A percentile compares a stretch with the other conserved stretches of the same genome.
phyloP scores from a whole-genome alignment of 2,888 invertebrate species.

The Dorcus parallelipipedus region DNA sequence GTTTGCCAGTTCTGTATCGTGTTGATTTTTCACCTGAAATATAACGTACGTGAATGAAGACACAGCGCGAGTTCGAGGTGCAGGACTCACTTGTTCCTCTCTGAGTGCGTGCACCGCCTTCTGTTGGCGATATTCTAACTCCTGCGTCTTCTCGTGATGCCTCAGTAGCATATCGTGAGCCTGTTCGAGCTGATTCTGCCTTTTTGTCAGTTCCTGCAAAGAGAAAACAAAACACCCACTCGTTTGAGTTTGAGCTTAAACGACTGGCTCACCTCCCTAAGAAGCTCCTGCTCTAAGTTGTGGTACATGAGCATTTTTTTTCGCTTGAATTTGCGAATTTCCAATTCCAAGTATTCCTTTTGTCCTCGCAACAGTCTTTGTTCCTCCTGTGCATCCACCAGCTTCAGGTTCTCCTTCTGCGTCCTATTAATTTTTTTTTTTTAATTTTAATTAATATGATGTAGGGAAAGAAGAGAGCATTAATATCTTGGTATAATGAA shows the following conservation, averaged over 20 bases:
- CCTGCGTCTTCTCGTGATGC: slow-evolving; percentile 96
- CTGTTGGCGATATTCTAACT: slow-evolving; percentile 93
- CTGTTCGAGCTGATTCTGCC: slow-evolving; percentile 92
- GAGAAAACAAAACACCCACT: slow-evolving; percentile 5
- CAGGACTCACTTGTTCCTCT: slow-evolving; percentile 68
- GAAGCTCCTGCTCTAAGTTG: slow-evolving; percentile 84
- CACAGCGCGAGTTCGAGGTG: neutral
- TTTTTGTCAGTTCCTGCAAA: slow-evolving; percentile 84
- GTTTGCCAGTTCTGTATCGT: slow-evolving; percentile 91
- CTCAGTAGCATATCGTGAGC: slow-evolving; percentile 91
- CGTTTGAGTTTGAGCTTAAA: neutral
- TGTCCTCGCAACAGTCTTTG: slow-evolving; percentile 83
- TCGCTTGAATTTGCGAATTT: slow-evolving; percentile 88
- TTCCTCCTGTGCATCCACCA: slow-evolving; percentile 88
- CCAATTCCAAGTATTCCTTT: slow-evolving; percentile 86
- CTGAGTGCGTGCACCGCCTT: slow-evolving; percentile 89
- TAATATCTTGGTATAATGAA: too few species aligned
- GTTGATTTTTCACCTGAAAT: slow-evolving; percentile 69
- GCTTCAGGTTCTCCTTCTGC: slow-evolving; percentile 88
- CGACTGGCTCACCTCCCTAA: slow-evolving; percentile 68
- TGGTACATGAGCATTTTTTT: slow-evolving; percentile 85
- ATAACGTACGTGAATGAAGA: neutral
- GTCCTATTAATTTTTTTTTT: slow-evolving; percentile 51
- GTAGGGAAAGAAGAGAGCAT: neutral
- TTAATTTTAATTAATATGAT: neutral